These are phyloP conservation scores for Falco peregrinus DNA, from an alignment of 2,797 vertebrate species.

Conservation along the genomic window DNA sequence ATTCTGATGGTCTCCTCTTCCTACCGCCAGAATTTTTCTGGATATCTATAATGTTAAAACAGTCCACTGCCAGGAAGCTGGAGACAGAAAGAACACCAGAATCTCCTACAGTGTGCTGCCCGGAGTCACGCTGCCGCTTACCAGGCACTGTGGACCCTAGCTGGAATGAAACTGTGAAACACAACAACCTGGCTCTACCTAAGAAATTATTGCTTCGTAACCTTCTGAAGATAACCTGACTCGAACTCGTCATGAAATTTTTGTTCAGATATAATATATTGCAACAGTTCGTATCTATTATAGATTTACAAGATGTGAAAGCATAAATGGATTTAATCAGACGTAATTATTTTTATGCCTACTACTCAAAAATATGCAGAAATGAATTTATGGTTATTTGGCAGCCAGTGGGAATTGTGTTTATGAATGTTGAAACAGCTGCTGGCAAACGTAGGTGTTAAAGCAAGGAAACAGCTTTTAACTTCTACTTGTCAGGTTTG, in stretches of 20 bases:
- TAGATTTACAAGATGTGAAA: constrained; percentile 73
- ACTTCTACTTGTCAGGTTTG: constrained; percentile 11
- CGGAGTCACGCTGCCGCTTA: neutral
- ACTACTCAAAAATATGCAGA: constrained; percentile 71
- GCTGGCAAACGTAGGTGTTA: constrained; percentile 72
- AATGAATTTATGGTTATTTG: constrained; percentile 79
- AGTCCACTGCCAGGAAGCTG: neutral
- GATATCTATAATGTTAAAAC: neutral
- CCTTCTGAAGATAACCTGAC: constrained; percentile 50
- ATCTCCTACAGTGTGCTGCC: neutral
- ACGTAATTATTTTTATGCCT: constrained; percentile 77
- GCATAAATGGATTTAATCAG: constrained; percentile 77
- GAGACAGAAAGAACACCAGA: neutral
- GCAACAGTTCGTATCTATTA: constrained; percentile 68
- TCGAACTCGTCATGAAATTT: constrained; percentile 50
- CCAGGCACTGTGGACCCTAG: neutral
- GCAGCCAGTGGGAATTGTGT: constrained; percentile 72
- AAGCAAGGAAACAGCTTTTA: constrained; percentile 71
- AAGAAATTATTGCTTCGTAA: constrained; percentile 24
- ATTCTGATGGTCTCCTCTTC: neutral
- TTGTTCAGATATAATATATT: constrained; percentile 51
- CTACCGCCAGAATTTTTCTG: neutral
- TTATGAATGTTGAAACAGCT: constrained; percentile 79
- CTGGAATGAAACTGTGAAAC: constrained; percentile 48
- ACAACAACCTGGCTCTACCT: neutral